Evolutionary conservation across 2,888 invertebrate species (phyloP).

Genomic region (Candidula unifasciata): DNA sequence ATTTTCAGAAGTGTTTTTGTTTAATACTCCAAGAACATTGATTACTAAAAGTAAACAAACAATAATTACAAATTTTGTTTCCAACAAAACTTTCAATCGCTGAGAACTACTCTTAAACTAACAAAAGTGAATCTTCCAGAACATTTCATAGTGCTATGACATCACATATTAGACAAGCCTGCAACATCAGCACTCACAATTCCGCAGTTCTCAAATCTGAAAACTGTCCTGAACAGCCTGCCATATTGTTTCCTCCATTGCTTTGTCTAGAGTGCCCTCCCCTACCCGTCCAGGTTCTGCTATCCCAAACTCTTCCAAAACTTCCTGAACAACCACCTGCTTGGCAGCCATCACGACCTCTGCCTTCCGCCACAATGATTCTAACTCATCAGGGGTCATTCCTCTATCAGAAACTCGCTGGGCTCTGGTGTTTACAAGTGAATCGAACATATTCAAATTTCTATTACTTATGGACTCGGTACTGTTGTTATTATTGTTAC

Average conservation of each 20-base stretch:
- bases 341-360: conserved; percentile 65
- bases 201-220: neutral
- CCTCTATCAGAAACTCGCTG: neutral
- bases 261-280: conserved; percentile 52
- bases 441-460: neutral
- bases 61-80: too few species aligned
- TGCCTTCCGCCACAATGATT: conserved; percentile 63
- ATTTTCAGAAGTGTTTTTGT: too few species aligned
- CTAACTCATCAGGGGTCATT: conserved; percentile 23
- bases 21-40: too few species aligned
- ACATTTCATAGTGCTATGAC: too few species aligned
- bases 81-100: too few species aligned
- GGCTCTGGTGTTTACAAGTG: neutral
- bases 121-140: too few species aligned
- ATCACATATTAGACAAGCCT: too few species aligned
- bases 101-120: too few species aligned
- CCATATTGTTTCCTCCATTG: conserved; percentile 50
- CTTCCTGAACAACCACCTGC: conserved; percentile 58
- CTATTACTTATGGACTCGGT: neutral
- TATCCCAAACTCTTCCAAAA: conserved; percentile 68
- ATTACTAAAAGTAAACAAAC: too few species aligned
- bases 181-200: too few species aligned
- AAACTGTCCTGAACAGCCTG: conserved; percentile 47
- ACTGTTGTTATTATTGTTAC: neutral
- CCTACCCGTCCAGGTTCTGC: conserved; percentile 58